Evolutionary conservation across 2,113 vertebrate species (phyloP), one percentile per base, ranked within the genome.

Genomic region (Xiphophorus couchianus): DNA sequence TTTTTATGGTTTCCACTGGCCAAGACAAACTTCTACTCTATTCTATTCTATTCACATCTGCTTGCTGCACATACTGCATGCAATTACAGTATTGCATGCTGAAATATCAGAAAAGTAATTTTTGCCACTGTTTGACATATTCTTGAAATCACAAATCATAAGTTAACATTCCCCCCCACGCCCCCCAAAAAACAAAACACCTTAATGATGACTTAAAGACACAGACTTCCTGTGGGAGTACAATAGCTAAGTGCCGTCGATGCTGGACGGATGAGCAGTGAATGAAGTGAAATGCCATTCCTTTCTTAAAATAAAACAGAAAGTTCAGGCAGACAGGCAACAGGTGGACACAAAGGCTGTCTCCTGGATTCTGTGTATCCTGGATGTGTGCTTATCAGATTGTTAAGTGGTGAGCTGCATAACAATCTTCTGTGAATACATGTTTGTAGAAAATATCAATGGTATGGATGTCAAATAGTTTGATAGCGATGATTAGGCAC

Each of bases 281-380:
- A 91, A 91, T 82, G 80, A 80, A 81, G 25, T 70, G 89, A 92
- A 91, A 93, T 92, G 90, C 86, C 93, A 93, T 93, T 95, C 94
- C 88, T 86, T 91, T 93, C 94, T 89, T 69, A 94, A 95, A 95
- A 95, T 95, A 95, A 94, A 92, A 76, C 84, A 65, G 83, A 80
- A 86, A 79, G 78, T 83, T 80, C 81, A 74, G 83, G 75, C 83
- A 62, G 80, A 83, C 83, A 75, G 82, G 84, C 88, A 84, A 95
- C 94, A 95, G 95, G 94, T 95, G 95, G 93, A 88, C 87, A 93
- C 93, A 94, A 95, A 93, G 74, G 85, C 86, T 48, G 76, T 51
- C 65, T 88, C 79, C 78, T 84, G 71, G 64, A 54, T 64, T 60
- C 4, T 74, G 30, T 61, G 31, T 69, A 42, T 44, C 11, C 62